Percentiles rank a stretch among this genome's conserved stretches.
Evolutionary conservation across 2,888 invertebrate species (phyloP).

Genomic region (Limnephilus auricula): DNA sequence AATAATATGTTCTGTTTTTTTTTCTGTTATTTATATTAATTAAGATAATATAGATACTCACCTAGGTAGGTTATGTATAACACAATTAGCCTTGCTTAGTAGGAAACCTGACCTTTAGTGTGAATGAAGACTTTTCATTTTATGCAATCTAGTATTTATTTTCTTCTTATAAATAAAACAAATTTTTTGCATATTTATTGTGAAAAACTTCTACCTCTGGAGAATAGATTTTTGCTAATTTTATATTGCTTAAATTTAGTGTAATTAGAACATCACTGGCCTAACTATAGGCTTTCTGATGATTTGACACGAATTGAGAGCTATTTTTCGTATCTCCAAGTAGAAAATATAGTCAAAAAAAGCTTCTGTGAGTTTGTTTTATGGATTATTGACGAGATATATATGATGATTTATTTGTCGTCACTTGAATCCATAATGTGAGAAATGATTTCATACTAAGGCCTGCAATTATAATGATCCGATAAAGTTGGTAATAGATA

Average conservation of each 20-base stretch:
- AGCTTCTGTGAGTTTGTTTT: background rate
- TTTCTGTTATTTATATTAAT: constrained; percentile 37
- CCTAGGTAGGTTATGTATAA: constrained; percentile 39
- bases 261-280: background rate
- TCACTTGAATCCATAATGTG: background rate
- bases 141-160: background rate
- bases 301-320: background rate
- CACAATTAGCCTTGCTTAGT: background rate
- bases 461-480: background rate
- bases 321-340: background rate
- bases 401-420: background rate
- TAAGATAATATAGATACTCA: constrained; percentile 25
- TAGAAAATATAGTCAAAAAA: background rate
- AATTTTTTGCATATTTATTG: background rate
- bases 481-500: background rate
- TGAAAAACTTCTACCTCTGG: background rate
- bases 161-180: background rate
- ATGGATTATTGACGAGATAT: background rate
- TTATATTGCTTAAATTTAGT: background rate
- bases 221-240: background rate
- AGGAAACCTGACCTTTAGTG: constrained; percentile 25
- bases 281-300: background rate
- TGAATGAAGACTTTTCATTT: constrained; percentile 4
- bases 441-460: background rate
- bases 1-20: constrained; percentile 42